phyloP scores from a whole-genome alignment of 2,888 invertebrate species.

The Epirrita christyi region DNA sequence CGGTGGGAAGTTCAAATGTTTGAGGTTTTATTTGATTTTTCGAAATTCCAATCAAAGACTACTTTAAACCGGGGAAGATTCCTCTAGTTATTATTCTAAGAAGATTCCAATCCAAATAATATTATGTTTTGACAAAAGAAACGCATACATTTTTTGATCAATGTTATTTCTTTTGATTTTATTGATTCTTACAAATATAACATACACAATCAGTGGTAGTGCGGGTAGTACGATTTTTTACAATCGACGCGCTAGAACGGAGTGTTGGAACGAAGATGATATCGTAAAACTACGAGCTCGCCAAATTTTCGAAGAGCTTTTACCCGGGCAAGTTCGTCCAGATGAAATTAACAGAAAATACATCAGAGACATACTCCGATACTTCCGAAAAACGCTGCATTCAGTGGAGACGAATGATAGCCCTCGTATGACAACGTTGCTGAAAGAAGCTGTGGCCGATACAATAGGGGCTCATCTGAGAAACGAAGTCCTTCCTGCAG shows the following conservation, averaged over 20 bases:
- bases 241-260: slow-evolving; percentile 43
- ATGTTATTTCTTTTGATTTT: slow-evolving; percentile 38
- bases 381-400: slow-evolving; percentile 57
- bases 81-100: too few species aligned
- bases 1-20: too few species aligned
- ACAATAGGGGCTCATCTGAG: slow-evolving; percentile 71
- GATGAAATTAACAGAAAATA: slow-evolving; percentile 61
- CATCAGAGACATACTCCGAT: slow-evolving; percentile 57
- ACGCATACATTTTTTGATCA: background rate
- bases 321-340: slow-evolving; percentile 56
- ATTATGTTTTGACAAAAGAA: too few species aligned
- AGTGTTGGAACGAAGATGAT: slow-evolving; percentile 70
- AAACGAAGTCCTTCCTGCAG: slow-evolving; percentile 66
- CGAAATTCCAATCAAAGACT: too few species aligned
- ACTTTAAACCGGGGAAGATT: too few species aligned
- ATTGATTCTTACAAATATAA: slow-evolving; percentile 51
- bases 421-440: slow-evolving; percentile 43
- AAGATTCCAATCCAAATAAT: too few species aligned
- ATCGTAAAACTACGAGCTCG: slow-evolving; percentile 66
- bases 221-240: slow-evolving; percentile 69
- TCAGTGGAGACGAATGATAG: slow-evolving; percentile 47
- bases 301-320: slow-evolving; percentile 61
- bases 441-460: slow-evolving; percentile 66
- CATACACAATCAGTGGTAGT: slow-evolving; percentile 47
- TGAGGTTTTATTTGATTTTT: too few species aligned